Evolutionary conservation across 2,113 vertebrate species (phyloP).

Genomic region (Vireo altiloquus): DNA sequence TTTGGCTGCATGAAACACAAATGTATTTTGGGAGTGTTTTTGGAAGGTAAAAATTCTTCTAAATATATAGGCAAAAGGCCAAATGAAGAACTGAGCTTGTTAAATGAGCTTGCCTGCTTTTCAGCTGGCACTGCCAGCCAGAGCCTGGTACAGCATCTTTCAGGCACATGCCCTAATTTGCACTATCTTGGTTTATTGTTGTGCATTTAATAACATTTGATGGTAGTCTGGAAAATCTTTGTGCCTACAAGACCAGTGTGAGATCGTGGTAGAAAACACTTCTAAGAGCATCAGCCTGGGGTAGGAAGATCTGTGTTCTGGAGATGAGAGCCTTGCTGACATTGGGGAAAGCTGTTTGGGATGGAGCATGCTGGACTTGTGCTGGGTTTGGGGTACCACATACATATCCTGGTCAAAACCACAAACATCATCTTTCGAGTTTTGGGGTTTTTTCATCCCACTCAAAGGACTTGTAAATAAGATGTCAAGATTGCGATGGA

Average conservation of each 20-base stretch:
- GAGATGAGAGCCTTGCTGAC: neutral
- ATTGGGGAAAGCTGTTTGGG: fast-evolving
- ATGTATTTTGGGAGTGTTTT: neutral
- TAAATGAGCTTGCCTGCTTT: neutral
- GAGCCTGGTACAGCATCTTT: neutral
- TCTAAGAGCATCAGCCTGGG: neutral
- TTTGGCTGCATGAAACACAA: neutral
- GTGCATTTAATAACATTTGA: neutral
- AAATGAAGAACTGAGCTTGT: neutral
- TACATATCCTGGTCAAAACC: neutral
- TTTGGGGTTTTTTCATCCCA: neutral
- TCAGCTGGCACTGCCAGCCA: neutral
- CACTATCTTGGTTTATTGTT: neutral
- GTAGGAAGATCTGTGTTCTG: neutral
- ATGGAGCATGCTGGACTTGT: neutral
- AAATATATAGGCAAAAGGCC: neutral
- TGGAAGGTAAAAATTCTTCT: neutral
- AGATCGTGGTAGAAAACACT: neutral
- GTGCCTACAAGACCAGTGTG: neutral
- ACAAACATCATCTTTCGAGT: neutral
- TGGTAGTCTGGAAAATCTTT: neutral
- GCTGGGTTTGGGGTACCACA: neutral
- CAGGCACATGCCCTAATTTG: neutral
- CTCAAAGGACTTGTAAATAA: neutral
- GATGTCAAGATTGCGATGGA: neutral